phyloP scores from a whole-genome alignment of 2,888 invertebrate species.

The Bugula neritina region DNA sequence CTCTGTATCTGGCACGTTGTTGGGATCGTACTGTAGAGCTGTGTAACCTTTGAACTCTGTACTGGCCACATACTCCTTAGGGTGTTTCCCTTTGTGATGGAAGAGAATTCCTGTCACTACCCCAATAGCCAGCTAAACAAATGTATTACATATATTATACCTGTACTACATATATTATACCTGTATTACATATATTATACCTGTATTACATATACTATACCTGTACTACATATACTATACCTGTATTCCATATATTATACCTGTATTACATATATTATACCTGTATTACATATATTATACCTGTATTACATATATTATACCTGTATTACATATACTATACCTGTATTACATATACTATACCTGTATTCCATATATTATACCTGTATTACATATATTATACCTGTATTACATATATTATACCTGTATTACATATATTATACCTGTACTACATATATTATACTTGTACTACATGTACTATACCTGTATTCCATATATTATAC shows the following conservation, averaged over 20 bases:
- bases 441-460: not conserved
- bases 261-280: not conserved
- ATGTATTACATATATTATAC: not conserved
- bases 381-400: not conserved
- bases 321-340: not conserved
- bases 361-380: not conserved
- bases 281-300: not conserved
- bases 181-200: not conserved
- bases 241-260: not conserved
- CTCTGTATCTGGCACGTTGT: conserved; percentile 60
- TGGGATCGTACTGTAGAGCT: conserved; percentile 60
- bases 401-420: not conserved
- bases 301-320: not conserved
- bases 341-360: not conserved
- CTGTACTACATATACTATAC: not conserved
- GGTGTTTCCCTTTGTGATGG: conserved; percentile 66
- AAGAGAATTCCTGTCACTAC: conserved; percentile 60
- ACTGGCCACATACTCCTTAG: conserved; percentile 61
- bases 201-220: not conserved
- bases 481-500: not conserved
- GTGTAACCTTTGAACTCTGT: conserved; percentile 34
- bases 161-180: not conserved
- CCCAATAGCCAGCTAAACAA: not conserved
- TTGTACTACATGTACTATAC: not conserved
- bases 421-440: not conserved